Base-by-base conservation (phyloP, 2,113 vertebrate species). In the Nyctereutes procyonoides region DNA sequence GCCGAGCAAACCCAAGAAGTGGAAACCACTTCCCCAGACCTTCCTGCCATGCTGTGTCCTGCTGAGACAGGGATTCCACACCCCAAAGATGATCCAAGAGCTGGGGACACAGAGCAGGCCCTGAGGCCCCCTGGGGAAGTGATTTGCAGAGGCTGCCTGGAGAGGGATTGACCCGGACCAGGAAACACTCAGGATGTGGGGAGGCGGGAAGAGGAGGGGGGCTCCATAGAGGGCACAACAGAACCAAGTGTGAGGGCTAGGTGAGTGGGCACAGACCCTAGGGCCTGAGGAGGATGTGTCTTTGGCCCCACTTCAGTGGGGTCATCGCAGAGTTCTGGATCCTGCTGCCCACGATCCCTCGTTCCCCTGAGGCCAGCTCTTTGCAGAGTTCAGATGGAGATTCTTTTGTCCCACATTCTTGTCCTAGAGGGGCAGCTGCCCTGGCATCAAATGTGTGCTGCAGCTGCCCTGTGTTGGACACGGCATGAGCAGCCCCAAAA, bases 211-310 rank as follows among this genome's bases (percentile, higher is more conserved):
- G 32, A 38, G 10, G 81, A n/a, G 58, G 51, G 11, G 15, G 0
- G 11, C 77, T 83, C 0, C 0, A 2, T 12, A 0, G 3, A 13
- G 38, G 51, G 7, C n/a, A 4, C 24, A 24, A 48, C 19, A 0
- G 56, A 65, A 17, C 10, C 30, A 20, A 19, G 67, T 20, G 12
- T 1, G n/a, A 56, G 4, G 13, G 51, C 16, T 32, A 19, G 51
- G 28, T 1, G 28, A 12, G 2, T 5, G 43, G 9, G 17, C 20
- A 2, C 30, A 14, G 48, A 38, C 58, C 28, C 16, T 2, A n/a
- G 48, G 60, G 24, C 38, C 51, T 5, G 8, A 69, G 51, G 32
- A 53, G 17, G 2, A 24, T 16, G 13, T 32, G 30, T 19, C 67
- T 35, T 51, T 19, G 77, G 30, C 35, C 56, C 3, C 6, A 16